A percentile compares a stretch with the other conserved stretches of the same genome.
These are phyloP conservation scores for Oncopodura yosiiana DNA, from an alignment of 1,140 invertebrate genomes.

Conservation along the genomic window DNA sequence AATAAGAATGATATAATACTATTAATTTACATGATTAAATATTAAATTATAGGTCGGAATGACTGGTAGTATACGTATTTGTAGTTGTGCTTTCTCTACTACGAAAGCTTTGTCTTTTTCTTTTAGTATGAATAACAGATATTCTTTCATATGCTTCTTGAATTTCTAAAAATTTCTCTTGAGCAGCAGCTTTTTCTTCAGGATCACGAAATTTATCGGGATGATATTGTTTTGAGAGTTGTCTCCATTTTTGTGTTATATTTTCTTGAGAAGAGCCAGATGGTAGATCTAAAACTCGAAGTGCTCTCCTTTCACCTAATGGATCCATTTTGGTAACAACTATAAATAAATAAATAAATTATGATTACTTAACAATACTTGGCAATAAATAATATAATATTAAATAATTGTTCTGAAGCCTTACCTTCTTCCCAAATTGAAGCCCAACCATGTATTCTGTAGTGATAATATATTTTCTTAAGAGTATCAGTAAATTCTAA, in stretches of 20 bases:
- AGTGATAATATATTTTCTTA: slow-evolving; percentile 61
- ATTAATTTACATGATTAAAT: no score
- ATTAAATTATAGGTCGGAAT: no score
- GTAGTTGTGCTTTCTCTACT: slow-evolving; percentile 2
- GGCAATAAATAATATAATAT: not conserved
- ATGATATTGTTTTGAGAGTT: slow-evolving; percentile 76
- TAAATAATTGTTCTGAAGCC: slow-evolving; percentile 41
- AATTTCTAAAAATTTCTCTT: slow-evolving; percentile 84
- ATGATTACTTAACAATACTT: not conserved
- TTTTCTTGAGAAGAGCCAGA: slow-evolving; percentile 69
- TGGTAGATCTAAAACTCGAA: slow-evolving; percentile 61
- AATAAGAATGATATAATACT: no score
- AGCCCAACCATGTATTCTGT: slow-evolving; percentile 65
- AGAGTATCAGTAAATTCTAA: slow-evolving; percentile 62
- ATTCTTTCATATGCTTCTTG: slow-evolving; percentile 84
- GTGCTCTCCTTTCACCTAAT: slow-evolving; percentile 78
- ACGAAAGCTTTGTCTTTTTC: slow-evolving; percentile 38
- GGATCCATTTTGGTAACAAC: slow-evolving; percentile 52
- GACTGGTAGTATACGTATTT: no score
- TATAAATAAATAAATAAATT: slow-evolving; percentile 8
- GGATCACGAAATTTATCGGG: slow-evolving; percentile 80
- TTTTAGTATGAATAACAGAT: slow-evolving; percentile 66
- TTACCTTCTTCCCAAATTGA: slow-evolving; percentile 73
- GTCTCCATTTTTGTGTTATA: slow-evolving; percentile 68
- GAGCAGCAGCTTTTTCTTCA: slow-evolving; percentile 50